Percentiles rank a stretch among this genome's conserved stretches.
phyloP scores from a whole-genome alignment of 2,113 vertebrate species.

The Budorcas taxicolor region DNA sequence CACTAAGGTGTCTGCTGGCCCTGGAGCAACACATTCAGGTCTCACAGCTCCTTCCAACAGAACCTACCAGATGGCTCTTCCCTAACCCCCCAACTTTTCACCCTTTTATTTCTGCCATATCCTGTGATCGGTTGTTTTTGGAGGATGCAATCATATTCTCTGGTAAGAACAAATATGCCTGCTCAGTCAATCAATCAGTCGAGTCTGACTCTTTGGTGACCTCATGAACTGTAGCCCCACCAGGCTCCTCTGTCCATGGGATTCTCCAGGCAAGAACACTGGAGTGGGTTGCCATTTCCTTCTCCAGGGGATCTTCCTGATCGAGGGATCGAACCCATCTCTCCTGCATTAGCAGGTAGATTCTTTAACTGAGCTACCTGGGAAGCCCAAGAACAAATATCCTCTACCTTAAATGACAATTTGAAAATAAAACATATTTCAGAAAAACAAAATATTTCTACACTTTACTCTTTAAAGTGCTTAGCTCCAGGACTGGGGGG shows the following conservation, averaged over 20 bases:
- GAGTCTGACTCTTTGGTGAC: background rate
- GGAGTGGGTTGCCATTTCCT: background rate
- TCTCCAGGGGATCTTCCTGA: background rate
- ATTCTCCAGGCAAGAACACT: background rate
- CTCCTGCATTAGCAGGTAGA: background rate
- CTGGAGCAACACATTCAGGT: too few species aligned
- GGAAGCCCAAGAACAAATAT: background rate
- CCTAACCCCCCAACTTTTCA: background rate
- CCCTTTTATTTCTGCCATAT: background rate
- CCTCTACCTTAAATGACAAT: background rate
- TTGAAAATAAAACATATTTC: background rate
- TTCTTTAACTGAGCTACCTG: background rate
- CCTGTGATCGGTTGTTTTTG: background rate
- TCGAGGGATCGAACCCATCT: background rate
- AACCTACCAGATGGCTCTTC: background rate
- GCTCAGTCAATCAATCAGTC: background rate
- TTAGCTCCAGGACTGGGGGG: background rate
- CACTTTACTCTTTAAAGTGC: background rate
- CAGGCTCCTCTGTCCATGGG: background rate
- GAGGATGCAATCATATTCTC: background rate
- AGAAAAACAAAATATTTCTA: background rate
- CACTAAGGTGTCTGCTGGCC: rapidly evolving
- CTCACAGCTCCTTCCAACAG: background rate
- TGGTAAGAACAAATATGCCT: background rate
- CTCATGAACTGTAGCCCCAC: background rate